phyloP scores from a whole-genome alignment of 2,797 vertebrate species.

The Mus caroli region DNA sequence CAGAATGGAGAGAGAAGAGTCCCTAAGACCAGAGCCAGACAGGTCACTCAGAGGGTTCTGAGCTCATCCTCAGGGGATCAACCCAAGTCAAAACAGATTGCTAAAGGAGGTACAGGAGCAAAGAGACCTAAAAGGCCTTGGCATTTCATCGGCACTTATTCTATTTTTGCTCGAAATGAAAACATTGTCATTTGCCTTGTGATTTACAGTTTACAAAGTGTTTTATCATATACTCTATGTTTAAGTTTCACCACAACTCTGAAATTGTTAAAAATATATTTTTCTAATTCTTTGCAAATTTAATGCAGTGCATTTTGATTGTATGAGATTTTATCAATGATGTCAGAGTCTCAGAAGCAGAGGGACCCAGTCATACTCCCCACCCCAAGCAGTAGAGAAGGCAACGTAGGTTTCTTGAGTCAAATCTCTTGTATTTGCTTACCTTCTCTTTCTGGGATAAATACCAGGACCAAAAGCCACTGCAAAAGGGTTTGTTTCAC shows the following conservation, averaged over 20 bases:
- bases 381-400: accelerated
- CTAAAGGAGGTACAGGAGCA: slow-evolving; percentile 50
- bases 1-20: neutral
- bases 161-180: slow-evolving; percentile 68
- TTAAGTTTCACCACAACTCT: neutral
- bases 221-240: slow-evolving; percentile 57
- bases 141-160: slow-evolving; percentile 47
- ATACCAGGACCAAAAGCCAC: neutral
- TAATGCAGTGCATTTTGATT: neutral
- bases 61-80: slow-evolving; percentile 31
- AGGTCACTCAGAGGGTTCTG: neutral
- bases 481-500: neutral
- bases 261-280: neutral
- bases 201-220: slow-evolving; percentile 72
- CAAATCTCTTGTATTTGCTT: neutral
- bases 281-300: neutral
- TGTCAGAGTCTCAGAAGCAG: neutral
- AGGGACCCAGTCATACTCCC: accelerated
- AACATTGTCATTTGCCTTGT: slow-evolving; percentile 67
- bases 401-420: neutral
- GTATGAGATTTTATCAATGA: neutral
- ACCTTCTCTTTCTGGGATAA: neutral
- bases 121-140: slow-evolving; percentile 19
- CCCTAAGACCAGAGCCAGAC: slow-evolving; percentile 15
- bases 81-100: slow-evolving; percentile 51